Base-by-base conservation (phyloP, 2,888 invertebrate genomes). In the Electrophaes corylata region DNA sequence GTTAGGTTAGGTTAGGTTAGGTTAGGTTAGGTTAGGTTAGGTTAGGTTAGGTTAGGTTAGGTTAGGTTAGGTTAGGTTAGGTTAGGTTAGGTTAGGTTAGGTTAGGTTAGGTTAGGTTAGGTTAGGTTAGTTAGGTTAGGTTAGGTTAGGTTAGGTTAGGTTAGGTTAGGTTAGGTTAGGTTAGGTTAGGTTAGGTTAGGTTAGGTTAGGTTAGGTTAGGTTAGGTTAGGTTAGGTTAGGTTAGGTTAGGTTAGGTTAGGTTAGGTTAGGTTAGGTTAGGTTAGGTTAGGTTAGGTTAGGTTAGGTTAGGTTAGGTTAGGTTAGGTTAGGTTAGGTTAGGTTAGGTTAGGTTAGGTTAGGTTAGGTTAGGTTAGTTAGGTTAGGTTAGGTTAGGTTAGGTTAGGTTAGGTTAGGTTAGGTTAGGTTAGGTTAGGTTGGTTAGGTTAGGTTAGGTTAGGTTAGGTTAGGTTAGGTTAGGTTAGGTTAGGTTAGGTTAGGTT, bases 341-440 rank as follows among this genome's bases (percentile, higher is more conserved):
- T 64, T 61, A 55, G 64, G 62, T 62, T 50, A 62, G 63, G 63
- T n/a, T n/a, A n/a, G n/a, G n/a, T n/a, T n/a, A n/a, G n/a, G n/a
- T n/a, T 62, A 54, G 62, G 65, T 60, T 60, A 55, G 62, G 62
- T 62, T 60, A 62, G 62, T 63, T 60, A 58, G 63, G 61, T 60
- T 60, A 57, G 64, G 64, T 64, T 64, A 60, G 65, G 66, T 65
- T 64, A 60, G 66, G 66, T 65, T 63, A 63, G 65, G 66, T 64
- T 67, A 61, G 66, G 66, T 65, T 65, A 61, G 66, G 69, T 64
- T 65, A 59, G 64, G 69, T 60, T 65, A 60, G 65, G 68, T 64
- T 65, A 62, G 65, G 66, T 65, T 65, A 62, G 65, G 69, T 65
- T 65, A 65, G 66, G 65, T 64, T 65, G 65, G 66, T 65, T 65